Evolutionary conservation across 2,888 invertebrate genomes (phyloP).

Genomic region (Cabera pusaria): DNA sequence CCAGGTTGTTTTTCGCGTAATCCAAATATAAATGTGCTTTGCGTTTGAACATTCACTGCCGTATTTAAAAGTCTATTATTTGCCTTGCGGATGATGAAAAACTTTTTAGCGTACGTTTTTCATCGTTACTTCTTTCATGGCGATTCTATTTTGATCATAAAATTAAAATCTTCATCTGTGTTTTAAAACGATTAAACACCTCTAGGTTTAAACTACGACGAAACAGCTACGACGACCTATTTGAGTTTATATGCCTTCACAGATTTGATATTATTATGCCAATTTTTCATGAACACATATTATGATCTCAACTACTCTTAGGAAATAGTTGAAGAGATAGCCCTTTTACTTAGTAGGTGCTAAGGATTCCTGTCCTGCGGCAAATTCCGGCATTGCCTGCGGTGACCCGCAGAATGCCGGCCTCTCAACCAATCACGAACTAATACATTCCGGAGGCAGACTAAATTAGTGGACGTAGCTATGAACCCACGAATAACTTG

Average conservation of each 20-base stretch:
- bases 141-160: too few species aligned
- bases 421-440: slow-evolving; percentile 37
- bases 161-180: too few species aligned
- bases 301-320: too few species aligned
- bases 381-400: slow-evolving; percentile 52
- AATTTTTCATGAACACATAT: too few species aligned
- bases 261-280: too few species aligned
- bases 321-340: too few species aligned
- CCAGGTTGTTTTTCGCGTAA: slow-evolving; percentile 24
- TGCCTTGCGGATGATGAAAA: slow-evolving; percentile 9
- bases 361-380: slow-evolving; percentile 30
- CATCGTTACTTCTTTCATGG: too few species aligned
- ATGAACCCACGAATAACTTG: slow-evolving; percentile 13
- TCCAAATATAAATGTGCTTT: slow-evolving; percentile 32
- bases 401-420: slow-evolving; percentile 51
- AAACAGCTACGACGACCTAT: too few species aligned
- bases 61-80: slow-evolving; percentile 31
- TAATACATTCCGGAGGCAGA: slow-evolving; percentile 34
- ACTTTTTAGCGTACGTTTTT: background rate
- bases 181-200: too few species aligned
- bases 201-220: too few species aligned
- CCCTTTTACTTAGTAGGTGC: slow-evolving; percentile 7
- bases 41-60: slow-evolving; percentile 18
- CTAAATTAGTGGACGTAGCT: slow-evolving; percentile 34
- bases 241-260: too few species aligned